phyloP scores from a whole-genome alignment of 1,140 invertebrate species.

The Pseudomyrmex cubaensis region DNA sequence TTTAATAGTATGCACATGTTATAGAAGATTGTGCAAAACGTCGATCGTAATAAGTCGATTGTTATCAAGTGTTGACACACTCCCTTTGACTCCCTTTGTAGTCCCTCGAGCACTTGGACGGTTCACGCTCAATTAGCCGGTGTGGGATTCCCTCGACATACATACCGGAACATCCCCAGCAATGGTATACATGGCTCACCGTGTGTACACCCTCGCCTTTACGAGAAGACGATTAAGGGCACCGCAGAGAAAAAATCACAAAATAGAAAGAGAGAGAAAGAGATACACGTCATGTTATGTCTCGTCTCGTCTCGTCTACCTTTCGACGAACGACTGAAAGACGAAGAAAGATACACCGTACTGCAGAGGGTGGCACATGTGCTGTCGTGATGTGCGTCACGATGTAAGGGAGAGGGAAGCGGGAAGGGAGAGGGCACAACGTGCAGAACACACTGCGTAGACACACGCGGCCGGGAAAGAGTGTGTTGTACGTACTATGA shows the following conservation, averaged over 20 bases:
- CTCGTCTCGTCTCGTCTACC: slow-evolving; percentile 42
- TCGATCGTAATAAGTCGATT: slow-evolving; percentile 38
- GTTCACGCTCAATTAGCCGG: slow-evolving; percentile 58
- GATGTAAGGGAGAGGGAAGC: slow-evolving; percentile 65
- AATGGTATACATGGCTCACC: slow-evolving; percentile 9
- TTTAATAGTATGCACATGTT: not conserved
- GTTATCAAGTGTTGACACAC: slow-evolving; percentile 50
- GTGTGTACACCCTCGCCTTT: slow-evolving; percentile 56
- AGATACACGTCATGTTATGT: slow-evolving; percentile 56
- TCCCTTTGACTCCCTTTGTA: slow-evolving; percentile 22
- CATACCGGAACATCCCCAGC: slow-evolving; percentile 47
- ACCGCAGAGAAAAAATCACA: slow-evolving; percentile 65
- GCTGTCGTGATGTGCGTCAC: slow-evolving; percentile 26
- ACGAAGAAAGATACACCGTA: slow-evolving; percentile 11
- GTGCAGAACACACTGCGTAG: slow-evolving; percentile 27
- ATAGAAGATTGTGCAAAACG: not conserved
- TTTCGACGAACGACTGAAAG: slow-evolving; percentile 28
- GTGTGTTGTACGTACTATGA: slow-evolving; percentile 61
- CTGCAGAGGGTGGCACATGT: slow-evolving; percentile 65
- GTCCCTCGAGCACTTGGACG: slow-evolving; percentile 50
- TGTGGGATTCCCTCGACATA: slow-evolving; percentile 21
- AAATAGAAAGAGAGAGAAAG: slow-evolving; percentile 65
- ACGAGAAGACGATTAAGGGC: slow-evolving; percentile 71
- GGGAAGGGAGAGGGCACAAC: not conserved
- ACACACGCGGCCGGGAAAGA: slow-evolving; percentile 43